Base-by-base conservation (phyloP, 2,888 invertebrate species). In the Adelognathus sp. region DNA sequence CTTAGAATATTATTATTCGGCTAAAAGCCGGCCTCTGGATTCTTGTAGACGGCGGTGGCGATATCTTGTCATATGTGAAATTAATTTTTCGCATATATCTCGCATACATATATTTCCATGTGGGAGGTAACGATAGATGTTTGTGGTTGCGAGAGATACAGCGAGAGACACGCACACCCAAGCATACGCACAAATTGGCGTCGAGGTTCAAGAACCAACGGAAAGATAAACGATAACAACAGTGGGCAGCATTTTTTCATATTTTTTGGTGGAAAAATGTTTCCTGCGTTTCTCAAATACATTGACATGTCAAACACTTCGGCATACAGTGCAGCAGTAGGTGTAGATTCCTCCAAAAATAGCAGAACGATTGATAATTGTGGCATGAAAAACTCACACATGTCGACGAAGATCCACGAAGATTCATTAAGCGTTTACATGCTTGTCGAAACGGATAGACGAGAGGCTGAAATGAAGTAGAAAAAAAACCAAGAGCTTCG, bases 101-200 rank as follows among this genome's bases (percentile, higher is more conserved):
- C n/a, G n/a, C n/a, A n/a, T n/a, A n/a, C n/a, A n/a, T n/a, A n/a
- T n/a, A n/a, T n/a, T n/a, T n/a, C n/a, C n/a, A n/a, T n/a, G n/a
- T n/a, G n/a, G 79, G 67, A 79, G 61, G 60, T 67, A 33, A 58
- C 60, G 61, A 75, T n/a, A 75, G 75, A 75, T 75, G 71, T 75
- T 79, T 58, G 60, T 69, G 81, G n/a, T n/a, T 54, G 67, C 70
- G 71, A 69, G 16, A 76, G 31, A 75, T 29, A 67, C 18, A 56
- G 58, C 70, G 70, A 81, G 74, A 66, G 29, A 58, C 54, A 64
- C 67, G n/a, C n/a, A 41, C 60, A 76, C 71, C 29, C 71, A 76
- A 67, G 41, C 71, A 60, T 76, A 75, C 63, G 69, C 58, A 66
- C 71, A 76, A 71, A 64, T 66, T 71, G n/a, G n/a, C 39, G 58